Conservation (phyloP, 2,888 invertebrate species). For the Trisateles emortualis region DNA sequence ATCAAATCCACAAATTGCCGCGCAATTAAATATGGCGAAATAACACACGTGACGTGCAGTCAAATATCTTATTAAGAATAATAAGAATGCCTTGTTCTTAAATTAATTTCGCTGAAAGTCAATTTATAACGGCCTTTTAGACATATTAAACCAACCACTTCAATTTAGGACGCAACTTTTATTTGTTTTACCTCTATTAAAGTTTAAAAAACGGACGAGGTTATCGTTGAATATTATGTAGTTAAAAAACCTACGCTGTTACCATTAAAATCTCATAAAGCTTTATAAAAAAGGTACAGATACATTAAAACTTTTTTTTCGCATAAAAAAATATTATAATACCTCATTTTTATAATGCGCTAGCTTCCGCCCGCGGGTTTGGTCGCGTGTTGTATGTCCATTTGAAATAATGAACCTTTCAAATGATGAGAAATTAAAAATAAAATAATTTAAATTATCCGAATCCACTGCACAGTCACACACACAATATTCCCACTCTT, state of each 20-base stretch:
- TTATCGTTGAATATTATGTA: conserved; percentile 21
- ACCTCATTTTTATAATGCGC: neutral
- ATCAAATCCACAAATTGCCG: no score
- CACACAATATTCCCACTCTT: no score
- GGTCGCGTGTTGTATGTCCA: no score
- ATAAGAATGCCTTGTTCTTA: neutral
- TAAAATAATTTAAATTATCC: no score
- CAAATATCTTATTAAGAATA: neutral
- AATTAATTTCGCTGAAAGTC: conserved; percentile 9
- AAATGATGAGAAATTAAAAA: no score
- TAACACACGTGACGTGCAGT: no score
- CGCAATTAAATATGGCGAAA: no score
- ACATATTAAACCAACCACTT: conserved; percentile 13
- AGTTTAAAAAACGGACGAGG: conserved; percentile 8
- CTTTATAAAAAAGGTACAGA: conserved; percentile 2
- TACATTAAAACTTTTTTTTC: conserved; percentile 5
- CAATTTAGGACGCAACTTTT: conserved; percentile 19
- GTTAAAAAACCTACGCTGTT: conserved; percentile 21
- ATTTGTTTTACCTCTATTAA: conserved; percentile 22
- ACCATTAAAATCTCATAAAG: conserved; percentile 30
- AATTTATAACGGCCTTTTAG: conserved; percentile 1
- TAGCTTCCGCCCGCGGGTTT: no score
- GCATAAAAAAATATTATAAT: neutral
- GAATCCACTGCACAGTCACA: no score
- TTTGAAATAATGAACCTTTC: no score